A percentile compares a stretch with the other conserved stretches of the same genome.
phyloP scores from a whole-genome alignment of 1,140 invertebrate species.

The Drosophila sp. region DNA sequence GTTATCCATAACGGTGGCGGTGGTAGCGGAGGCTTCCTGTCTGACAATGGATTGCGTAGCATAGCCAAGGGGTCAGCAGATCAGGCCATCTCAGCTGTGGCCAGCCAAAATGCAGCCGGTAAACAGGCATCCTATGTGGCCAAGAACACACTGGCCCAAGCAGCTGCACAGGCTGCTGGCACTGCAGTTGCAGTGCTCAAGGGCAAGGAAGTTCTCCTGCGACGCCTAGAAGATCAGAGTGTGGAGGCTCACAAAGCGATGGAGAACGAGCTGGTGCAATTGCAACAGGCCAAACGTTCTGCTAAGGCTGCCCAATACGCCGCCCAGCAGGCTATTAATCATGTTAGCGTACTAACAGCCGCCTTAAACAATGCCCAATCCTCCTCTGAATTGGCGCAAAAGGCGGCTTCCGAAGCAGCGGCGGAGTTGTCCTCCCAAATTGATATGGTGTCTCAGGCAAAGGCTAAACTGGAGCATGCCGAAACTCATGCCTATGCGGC shows the following conservation, averaged over 20 bases:
- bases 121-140: slow-evolving; percentile 85
- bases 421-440: slow-evolving; percentile 85
- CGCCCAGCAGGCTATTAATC: slow-evolving; percentile 84
- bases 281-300: slow-evolving; percentile 85
- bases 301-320: slow-evolving; percentile 85
- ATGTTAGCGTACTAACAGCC: slow-evolving; percentile 84
- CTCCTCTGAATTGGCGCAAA: slow-evolving; percentile 84
- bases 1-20: slow-evolving; percentile 26
- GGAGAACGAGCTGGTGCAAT: slow-evolving; percentile 84
- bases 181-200: slow-evolving; percentile 84
- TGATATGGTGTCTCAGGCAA: slow-evolving; percentile 85
- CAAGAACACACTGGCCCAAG: slow-evolving; percentile 85
- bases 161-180: slow-evolving; percentile 83
- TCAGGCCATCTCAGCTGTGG: slow-evolving; percentile 85
- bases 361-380: slow-evolving; percentile 84
- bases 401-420: slow-evolving; percentile 84
- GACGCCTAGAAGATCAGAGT: slow-evolving; percentile 84
- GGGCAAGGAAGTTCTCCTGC: slow-evolving; percentile 85
- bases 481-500: slow-evolving; percentile 84
- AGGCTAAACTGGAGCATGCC: slow-evolving; percentile 84
- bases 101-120: slow-evolving; percentile 83
- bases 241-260: slow-evolving; percentile 84
- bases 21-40: slow-evolving; percentile 44
- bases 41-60: slow-evolving; percentile 82
- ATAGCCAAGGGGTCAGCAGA: slow-evolving; percentile 88